A percentile compares a stretch with the other conserved stretches of the same genome.
phyloP scores from a whole-genome alignment of 2,797 vertebrate species.

The Cynopterus sphinx region DNA sequence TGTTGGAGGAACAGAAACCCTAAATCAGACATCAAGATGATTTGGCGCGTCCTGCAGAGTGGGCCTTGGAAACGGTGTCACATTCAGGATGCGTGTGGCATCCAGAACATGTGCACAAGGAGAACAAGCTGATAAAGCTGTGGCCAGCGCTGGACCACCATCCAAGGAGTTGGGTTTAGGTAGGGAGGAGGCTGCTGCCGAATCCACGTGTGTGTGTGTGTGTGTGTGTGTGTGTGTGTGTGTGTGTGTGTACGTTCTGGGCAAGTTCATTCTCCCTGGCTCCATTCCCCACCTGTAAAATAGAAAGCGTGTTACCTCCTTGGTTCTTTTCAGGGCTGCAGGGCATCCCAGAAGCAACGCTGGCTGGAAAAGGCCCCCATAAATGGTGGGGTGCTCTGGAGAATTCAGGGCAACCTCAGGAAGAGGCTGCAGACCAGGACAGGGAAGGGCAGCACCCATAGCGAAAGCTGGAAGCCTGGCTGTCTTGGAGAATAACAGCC shows the following conservation, averaged over 20 bases:
- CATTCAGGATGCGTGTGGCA: neutral
- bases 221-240: too few species aligned
- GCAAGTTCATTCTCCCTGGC: neutral
- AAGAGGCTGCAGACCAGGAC: neutral
- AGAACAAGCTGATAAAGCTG: neutral
- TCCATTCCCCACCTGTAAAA: neutral
- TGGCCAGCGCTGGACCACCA: neutral
- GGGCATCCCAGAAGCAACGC: neutral
- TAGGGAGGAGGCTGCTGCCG: neutral
- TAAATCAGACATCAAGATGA: neutral
- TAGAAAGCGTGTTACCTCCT: neutral
- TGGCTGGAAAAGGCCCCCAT: neutral
- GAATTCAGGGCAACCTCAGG: neutral
- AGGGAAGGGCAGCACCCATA: neutral
- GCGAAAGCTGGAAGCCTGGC: neutral
- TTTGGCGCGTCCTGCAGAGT: fast-evolving
- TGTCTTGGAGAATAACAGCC: neutral
- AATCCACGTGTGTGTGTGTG: neutral
- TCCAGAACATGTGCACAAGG: neutral
- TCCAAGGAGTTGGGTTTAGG: neutral
- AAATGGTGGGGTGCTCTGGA: neutral
- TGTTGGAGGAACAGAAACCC: neutral
- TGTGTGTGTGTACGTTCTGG: neutral
- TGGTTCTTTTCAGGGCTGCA: neutral
- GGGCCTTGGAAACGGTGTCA: too few species aligned